Base-by-base conservation (phyloP, 2,113 vertebrate genomes). In the Nyctereutes procyonoides region DNA sequence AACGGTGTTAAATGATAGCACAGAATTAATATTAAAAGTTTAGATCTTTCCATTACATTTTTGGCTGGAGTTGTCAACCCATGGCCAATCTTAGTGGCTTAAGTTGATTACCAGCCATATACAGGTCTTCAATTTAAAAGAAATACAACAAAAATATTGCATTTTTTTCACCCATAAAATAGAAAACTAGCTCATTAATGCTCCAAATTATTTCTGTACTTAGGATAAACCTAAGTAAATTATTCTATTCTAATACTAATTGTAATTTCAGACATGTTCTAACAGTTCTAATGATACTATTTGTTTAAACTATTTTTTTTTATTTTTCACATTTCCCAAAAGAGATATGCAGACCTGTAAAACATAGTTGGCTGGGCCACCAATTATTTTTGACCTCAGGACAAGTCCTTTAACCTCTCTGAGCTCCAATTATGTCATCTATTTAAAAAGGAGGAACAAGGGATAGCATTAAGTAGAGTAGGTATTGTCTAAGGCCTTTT, bases 81-180 rank as follows among this genome's bases (percentile, higher is more conserved):
- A 81, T 79, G 51, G 38, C 28, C 80, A 94, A 58, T 69, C 5
- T 90, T 83, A 77, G 7, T 69, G 58, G 24, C 63, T 55, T 96
- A 48, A 87, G 13, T 56, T 91, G 38, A 73, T 56, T 97, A 84
- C 3, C 12, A 84, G 69, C 28, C 77, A 93, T 35, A 88, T 19
- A 60, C 2, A 83, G 24, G 94, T 73, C 9, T 92, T 35, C 15
- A 84, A 73, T 43, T 90, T 73, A 73, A 95, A 95, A 92, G 22
- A 85, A 85, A 84, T 77, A 32, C 12, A 93, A 73, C 17, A 74
- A 95, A 85, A 95, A 48, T 56, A n/a, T 0, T 79, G 76, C 51
- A 88, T 20, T 74, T 93, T 93, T 93, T 69, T 87, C 90, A 95
- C 83, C 19, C 51, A 51, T 58, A 62, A 97, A 92, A 11, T 93